Base-by-base conservation (phyloP, 2,888 invertebrate genomes). In the Drosophila peninsularis region DNA sequence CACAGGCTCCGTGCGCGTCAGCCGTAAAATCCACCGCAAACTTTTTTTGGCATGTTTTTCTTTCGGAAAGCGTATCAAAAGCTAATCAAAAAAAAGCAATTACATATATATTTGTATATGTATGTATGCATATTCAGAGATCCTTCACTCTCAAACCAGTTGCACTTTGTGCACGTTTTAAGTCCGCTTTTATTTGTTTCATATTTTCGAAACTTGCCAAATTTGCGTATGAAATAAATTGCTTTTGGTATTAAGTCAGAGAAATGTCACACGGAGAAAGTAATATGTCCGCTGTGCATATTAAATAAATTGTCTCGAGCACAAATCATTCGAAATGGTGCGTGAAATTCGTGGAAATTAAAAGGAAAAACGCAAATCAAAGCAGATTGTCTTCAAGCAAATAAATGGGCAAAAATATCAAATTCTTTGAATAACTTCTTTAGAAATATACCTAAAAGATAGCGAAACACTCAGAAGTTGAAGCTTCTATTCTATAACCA, bases 141-240 rank as follows among this genome's bases (percentile, higher is more conserved):
- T 42, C 4, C 42, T 42, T 14, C 10, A 5, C 54, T 54, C 32
- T 24, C 42, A 34, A 5, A 55, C 21, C 34, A 34, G 24, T 55
- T 56, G 44, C n/a, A 21, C 34, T 44, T 6, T 13, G 6, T 0
- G 32, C n/a, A n/a, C n/a, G n/a, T n/a, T n/a, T n/a, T n/a, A n/a
- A n/a, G n/a, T n/a, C n/a, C 9, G 2, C 34, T 13, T 45, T 17
- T 19, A 21, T 17, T 36, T 32, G n/a, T 14, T 14, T 11, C 19
- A 32, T 14, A 55, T 45, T 56, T 36, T 17, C 13, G 7, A 34
- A 34, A 53, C 36, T 34, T 44, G 42, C 34, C 42, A 21, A 21
- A 34, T 55, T 42, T 34, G 55, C 55, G 34, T 56, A 17, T 14
- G 17, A 24, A 56, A 56, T 34, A 56, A 56, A 36, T 44, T 14